Evolutionary conservation across 1,140 invertebrate species (phyloP), one percentile per base, ranked within the genome.

Genomic region (Leptinotarsa lineolata): DNA sequence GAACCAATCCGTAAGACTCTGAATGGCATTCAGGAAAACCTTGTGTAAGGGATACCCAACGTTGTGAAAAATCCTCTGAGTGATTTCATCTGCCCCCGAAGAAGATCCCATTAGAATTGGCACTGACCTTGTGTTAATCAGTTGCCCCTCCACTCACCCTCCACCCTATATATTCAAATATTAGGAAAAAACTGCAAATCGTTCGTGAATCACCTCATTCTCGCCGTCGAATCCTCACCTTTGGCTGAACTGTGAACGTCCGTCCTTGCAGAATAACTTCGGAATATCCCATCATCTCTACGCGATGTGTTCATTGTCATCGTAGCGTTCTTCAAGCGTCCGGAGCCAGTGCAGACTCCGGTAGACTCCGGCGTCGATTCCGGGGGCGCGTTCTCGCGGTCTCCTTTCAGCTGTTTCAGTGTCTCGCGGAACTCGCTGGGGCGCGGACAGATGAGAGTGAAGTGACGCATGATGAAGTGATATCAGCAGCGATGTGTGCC

Each of bases 401-500:
- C 30, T 39, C 30, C 30, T 39, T 39, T 39, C 30, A 39, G 30
- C 30, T 39, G n/a, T 54, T 54, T 54, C 48, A 54, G 48, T 54
- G 48, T 54, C 48, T 54, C 48, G 48, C 48, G 48, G 48, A 54
- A 16, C 48, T 54, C 16, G 48, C 48, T 54, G 48, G 15, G 22
- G n/a, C 39, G 64, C 39, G 64, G 22, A 24, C 64, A 30, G n/a
- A 39, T 30, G 64, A 66, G 64, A 39, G 64, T 66, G 64, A 44
- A 66, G 39, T 66, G 64, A 39, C 64, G 64, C 39, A 54, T 54
- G 48, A 54, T 54, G 48, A 54, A 54, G 64, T 39, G 64, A 66
- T 66, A 39, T 44, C 30, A 39, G 64, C 64, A 66, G 64, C 22
- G 64, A 66, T 66, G 64, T 39, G 64, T 39, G 64, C 22, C 64